These are phyloP conservation scores for Drosophila repleta DNA, from an alignment of 1,140 invertebrate genomes.

Conservation along the genomic window DNA sequence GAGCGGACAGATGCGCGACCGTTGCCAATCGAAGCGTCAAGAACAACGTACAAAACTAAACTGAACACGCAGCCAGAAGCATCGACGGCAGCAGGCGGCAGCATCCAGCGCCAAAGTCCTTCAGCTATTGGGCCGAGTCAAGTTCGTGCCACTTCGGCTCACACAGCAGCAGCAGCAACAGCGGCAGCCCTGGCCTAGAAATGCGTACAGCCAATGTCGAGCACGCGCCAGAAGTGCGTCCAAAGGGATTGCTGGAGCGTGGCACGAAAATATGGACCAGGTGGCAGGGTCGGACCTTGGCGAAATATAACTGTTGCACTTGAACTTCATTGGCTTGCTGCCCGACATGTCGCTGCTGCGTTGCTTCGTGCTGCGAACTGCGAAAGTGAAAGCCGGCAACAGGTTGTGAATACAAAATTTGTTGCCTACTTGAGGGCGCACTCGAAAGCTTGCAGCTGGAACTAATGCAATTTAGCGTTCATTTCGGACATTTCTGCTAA, in stretches of 20 bases:
- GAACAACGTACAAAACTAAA: conserved; percentile 69
- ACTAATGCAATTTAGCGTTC: not conserved
- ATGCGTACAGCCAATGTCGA: conserved; percentile 48
- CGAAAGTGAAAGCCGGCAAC: conserved; percentile 74
- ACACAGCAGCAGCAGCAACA: conserved; percentile 43
- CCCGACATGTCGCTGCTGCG: conserved; percentile 43
- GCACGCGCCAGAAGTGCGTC: conserved; percentile 26
- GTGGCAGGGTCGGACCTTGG: conserved; percentile 28
- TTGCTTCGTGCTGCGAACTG: conserved; percentile 16
- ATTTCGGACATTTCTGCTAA: not conserved
- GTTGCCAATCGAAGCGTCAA: conserved; percentile 49
- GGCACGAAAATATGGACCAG: conserved; percentile 12
- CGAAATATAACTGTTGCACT: conserved; percentile 73
- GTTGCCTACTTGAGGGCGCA: conserved; percentile 23
- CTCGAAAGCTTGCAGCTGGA: not conserved
- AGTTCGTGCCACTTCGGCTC: conserved; percentile 65
- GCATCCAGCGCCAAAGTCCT: conserved; percentile 49
- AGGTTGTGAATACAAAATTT: conserved; percentile 45
- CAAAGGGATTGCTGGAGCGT: not conserved
- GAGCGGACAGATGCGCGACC: conserved; percentile 29
- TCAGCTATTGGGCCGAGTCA: conserved; percentile 43
- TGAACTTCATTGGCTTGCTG: conserved; percentile 71
- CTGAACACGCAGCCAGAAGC: conserved; percentile 56
- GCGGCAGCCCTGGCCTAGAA: conserved; percentile 74
- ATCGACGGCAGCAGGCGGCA: conserved; percentile 49